Base-by-base conservation (phyloP, 2,113 vertebrate genomes). In the Saguinus imperator region DNA sequence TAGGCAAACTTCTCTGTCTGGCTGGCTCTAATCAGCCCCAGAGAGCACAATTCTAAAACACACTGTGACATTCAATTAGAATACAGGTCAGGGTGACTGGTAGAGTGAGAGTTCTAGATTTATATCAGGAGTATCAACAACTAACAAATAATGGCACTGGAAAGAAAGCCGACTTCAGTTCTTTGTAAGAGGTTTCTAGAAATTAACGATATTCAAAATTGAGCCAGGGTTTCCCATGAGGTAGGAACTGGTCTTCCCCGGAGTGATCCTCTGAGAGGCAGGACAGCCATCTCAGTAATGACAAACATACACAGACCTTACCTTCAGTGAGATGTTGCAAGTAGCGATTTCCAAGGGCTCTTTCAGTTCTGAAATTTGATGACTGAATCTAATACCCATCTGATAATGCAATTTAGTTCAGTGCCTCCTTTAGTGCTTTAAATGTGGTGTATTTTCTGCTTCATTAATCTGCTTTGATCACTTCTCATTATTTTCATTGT, bases 401-500 rank as follows among this genome's bases (percentile, higher is more conserved):
- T 80, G 80, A 89, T 84, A 57, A 89, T 86, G 13, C 8, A 70
- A 1, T 75, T 88, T 35, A 64, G 27, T 58, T 75, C n/a, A 57
- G 25, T 45, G 35, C 8, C 29, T 77, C 61, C 16, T 61, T 76
- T 45, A 92, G 61, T 52, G 23, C 21, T 96, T 89, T 50, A 66
- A 55, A 48, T 55, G 37, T 23, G 14, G 68, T 91, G 50, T 87
- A 80, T 84, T 91, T 94, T 96, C 75, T 77, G 64, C 72, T 40
- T 89, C 95, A 95, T 94, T 93, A 75, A 93, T 87, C 40, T 93
- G 32, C 77, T 35, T 76, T 61, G 37, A 93, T 95, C 57, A 81
- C 50, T 32, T 95, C 86, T 97, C 52, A 94, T 94, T 92, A 83
- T 89, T 96, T 89, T 75, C 66, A 55, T 90, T 79, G 29, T 76